Percentiles rank a stretch among this genome's conserved stretches.
Conservation (phyloP, 2,888 invertebrate species). For the Erebia palarica region DNA sequence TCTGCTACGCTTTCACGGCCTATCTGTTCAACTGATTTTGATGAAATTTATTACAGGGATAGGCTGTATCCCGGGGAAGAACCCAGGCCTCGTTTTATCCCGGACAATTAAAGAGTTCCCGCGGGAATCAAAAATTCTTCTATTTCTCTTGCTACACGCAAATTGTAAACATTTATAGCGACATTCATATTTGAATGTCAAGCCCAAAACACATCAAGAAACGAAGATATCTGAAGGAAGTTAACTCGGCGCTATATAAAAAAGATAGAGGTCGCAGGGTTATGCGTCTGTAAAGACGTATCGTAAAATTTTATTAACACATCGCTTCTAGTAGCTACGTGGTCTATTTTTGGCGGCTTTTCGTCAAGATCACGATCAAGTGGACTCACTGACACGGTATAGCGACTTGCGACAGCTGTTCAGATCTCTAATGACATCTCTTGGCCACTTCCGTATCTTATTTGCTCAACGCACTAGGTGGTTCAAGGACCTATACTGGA, state of each 20-base stretch:
- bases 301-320: constrained; percentile 11
- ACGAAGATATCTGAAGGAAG: not conserved
- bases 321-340: constrained; percentile 6
- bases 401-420: constrained; percentile 55
- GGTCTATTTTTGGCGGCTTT: constrained; percentile 14
- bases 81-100: no score
- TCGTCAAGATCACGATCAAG: constrained; percentile 66
- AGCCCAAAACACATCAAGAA: not conserved
- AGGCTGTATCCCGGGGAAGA: no score
- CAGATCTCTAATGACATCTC: constrained; percentile 46
- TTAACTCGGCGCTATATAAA: not conserved
- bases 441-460: constrained; percentile 38
- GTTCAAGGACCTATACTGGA: constrained; percentile 6
- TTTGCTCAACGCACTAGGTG: not conserved
- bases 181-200: no score
- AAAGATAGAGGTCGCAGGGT: constrained; percentile 1
- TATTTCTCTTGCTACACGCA: no score
- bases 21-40: no score
- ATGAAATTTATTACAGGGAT: no score
- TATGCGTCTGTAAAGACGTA: constrained; percentile 12
- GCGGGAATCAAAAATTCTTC: no score
- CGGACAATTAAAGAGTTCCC: no score
- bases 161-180: no score
- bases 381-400: constrained; percentile 56
- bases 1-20: no score